Evolutionary conservation across 92 coral and sea anemone genomes (phyloP), one percentile per base, ranked within the genome.

Genomic region (Palythoa grandiflora): DNA sequence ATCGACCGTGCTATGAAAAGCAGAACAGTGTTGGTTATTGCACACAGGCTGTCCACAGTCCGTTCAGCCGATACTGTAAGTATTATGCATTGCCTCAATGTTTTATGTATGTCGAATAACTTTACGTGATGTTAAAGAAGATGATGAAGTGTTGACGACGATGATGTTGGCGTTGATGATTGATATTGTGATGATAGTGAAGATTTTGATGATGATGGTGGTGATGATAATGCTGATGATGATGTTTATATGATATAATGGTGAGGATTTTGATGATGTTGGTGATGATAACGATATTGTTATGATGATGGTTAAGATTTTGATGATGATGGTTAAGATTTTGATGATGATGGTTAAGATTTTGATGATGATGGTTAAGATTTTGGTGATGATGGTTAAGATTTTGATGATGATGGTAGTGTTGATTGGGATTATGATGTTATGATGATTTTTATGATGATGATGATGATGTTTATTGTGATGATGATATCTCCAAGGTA

Each of bases 11-110:
- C 98, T 68, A 96, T 96, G 98, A 85, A 71, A 8, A 92, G 79
- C 84, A 91, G 98, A 63, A 96, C 98, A 75, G 98, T 96, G 38
- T 92, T 96, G 65, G 98, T 96, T 6, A 96, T 95, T 65, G 98
- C 98, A 2, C 98, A 96, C 88, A 89, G 98, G 38, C 92, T 95
- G 37, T 96, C 98, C 15, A 96, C 98, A 5, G 98, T 96, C 35
- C 92, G 96, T 37, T 95, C 92, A 55, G 98, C 98, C 17, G 84
- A 94, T 73, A 84, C 90, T 60, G 98, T 96, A 74, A 84, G 96
- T 92, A 55, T 7, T 17, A 36, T 28, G 28, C 28, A 28, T 28
- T 28, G 28, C 28, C 28, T 28, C 28, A 28, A 28, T 28, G 28
- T 28, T 2, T 16, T 48, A 10, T 28, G 50, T 44, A 44, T 44